A percentile compares a stretch with the other conserved stretches of the same genome.
Evolutionary conservation across 2,888 invertebrate genomes (phyloP).

Genomic region (Diarsia rubi): DNA sequence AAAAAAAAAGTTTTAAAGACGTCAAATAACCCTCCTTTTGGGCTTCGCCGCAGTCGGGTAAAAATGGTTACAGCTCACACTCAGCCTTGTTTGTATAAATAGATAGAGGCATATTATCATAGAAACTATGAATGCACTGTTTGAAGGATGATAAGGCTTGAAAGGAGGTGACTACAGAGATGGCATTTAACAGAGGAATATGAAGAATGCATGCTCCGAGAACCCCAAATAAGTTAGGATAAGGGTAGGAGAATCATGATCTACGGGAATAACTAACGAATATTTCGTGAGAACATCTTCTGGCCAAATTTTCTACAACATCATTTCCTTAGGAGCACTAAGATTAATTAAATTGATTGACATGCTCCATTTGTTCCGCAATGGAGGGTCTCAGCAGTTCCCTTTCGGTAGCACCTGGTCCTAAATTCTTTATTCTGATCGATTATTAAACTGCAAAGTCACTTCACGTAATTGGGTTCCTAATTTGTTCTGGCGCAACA

Average conservation of each 20-base stretch:
- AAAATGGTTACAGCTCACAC: not conserved
- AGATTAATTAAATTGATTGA: conserved; percentile 89
- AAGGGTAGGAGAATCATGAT: not conserved
- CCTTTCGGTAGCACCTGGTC: conserved; percentile 83
- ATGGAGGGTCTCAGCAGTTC: conserved; percentile 82
- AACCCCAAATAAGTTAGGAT: too few relatives aligned
- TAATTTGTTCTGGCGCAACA: conserved; percentile 80
- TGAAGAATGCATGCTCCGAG: too few relatives aligned
- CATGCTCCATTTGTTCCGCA: conserved; percentile 84
- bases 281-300: conserved; percentile 51
- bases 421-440: conserved; percentile 80
- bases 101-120: not conserved
- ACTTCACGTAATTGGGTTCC: conserved; percentile 86
- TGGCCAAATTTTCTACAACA: conserved; percentile 64
- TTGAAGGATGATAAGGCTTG: too few relatives aligned
- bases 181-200: too few relatives aligned
- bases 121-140: too few relatives aligned
- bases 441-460: conserved; percentile 87
- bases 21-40: too few relatives aligned
- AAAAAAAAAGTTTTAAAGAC: too few relatives aligned
- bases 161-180: too few relatives aligned
- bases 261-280: not conserved
- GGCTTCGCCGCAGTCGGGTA: too few relatives aligned
- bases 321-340: conserved; percentile 77
- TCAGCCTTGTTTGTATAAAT: not conserved